Evolutionary conservation across 2,888 invertebrate species (phyloP).

Genomic region (Eupithecia tripunctaria): DNA sequence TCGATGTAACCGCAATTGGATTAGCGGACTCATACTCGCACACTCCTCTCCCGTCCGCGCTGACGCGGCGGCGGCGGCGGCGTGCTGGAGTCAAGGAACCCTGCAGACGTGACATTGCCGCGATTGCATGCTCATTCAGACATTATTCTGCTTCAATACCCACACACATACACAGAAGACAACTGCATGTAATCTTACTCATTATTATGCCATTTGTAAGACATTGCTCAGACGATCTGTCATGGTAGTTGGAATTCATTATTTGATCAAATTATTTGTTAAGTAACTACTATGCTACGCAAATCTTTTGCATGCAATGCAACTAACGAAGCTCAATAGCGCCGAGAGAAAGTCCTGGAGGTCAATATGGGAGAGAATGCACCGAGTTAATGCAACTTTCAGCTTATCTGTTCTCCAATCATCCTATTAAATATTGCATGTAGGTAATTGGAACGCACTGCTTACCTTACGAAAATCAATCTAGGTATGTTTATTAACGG

Average conservation of each 20-base stretch:
- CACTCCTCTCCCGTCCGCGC: neutral
- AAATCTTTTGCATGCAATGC: neutral
- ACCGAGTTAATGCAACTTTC: conserved; percentile 17
- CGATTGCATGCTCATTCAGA: conserved; percentile 36
- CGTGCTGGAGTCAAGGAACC: conserved; percentile 51
- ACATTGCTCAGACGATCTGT: neutral
- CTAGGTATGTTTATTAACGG: neutral
- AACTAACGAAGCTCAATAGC: conserved; percentile 16
- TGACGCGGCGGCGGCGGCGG: neutral
- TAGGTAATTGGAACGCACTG: neutral
- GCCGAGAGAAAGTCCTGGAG: conserved; percentile 31
- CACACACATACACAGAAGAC: conserved; percentile 13
- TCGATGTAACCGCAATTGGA: conserved; percentile 48
- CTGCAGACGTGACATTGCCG: conserved; percentile 47
- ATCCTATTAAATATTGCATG: neutral
- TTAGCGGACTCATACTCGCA: conserved; percentile 35
- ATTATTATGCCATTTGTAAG: neutral
- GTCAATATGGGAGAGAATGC: conserved; percentile 23
- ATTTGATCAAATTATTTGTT: neutral
- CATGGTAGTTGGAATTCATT: neutral
- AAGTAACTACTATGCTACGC: neutral
- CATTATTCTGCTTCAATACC: conserved; percentile 18
- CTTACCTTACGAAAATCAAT: neutral
- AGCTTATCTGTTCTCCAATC: conserved; percentile 10
- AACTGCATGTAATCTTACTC: conserved; percentile 16